Evolutionary conservation across 2,113 vertebrate genomes (phyloP), one percentile per base, ranked within the genome.

Genomic region (Scomber scombrus): DNA sequence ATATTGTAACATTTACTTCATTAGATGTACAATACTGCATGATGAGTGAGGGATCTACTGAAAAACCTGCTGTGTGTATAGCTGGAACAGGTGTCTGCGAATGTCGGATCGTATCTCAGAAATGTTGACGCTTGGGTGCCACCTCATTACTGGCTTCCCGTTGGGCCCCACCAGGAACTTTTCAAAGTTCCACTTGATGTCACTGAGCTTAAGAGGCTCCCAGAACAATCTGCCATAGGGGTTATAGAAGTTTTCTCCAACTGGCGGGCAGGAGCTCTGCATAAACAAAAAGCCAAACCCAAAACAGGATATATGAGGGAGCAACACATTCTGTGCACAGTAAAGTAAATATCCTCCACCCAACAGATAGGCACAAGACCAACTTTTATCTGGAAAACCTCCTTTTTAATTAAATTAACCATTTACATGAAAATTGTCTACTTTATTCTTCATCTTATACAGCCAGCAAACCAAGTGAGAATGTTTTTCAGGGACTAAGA

Each of bases 111-210:
- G 95, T 75, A 99, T 93, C 0, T 31, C 80, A 0, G 92, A 88
- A 0, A 99, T 55, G 0, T 88, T 89, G 84, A 97, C 86, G 0
- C 91, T 86, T 0, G 97, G 96, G 88, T 94, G 93, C 97, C 97
- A 99, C 85, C 98, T 96, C 96, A 94, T 96, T 81, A 97, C 5
- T 0, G 97, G 95, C 80, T 92, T 95, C 0, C 98, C 98, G 0
- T 97, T 87, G 0, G 95, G 95, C 10, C 95, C 96, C 80, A 99
- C 96, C 79, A 99, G 93, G 86, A 99, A 99, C 94, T 99, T 99
- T 92, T 99, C 98, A 0, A 99, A 99, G 92, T 99, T 99, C 98
- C 98, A 99, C 93, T 98, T 98, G 92, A 99, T 94, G 93, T 99
- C 98, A 0, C 85, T 96, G 85, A 92, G 43, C 89, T 95, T 95